phyloP scores from a whole-genome alignment of 1,140 invertebrate genomes.

The Drosophila micromelanica region DNA sequence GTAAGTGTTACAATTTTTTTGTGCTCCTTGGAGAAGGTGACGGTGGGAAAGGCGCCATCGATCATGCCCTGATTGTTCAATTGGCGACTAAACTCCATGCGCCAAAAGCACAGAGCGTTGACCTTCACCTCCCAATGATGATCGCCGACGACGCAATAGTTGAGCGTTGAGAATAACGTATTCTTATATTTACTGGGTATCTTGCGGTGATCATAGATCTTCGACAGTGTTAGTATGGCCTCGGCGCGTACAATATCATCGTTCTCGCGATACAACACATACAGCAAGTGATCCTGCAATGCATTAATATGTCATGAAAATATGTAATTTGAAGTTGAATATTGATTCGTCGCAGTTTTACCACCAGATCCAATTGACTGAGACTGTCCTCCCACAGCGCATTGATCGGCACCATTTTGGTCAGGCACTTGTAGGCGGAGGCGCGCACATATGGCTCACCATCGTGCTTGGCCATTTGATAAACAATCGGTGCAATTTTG shows the following conservation, averaged over 20 bases:
- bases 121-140: conserved; percentile 92
- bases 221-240: conserved; percentile 87
- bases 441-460: conserved; percentile 90
- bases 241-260: conserved; percentile 91
- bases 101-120: conserved; percentile 89
- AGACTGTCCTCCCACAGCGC: conserved; percentile 88
- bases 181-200: conserved; percentile 85
- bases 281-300: conserved; percentile 87
- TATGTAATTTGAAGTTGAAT: not conserved
- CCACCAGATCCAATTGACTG: conserved; percentile 87
- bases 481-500: conserved; percentile 87
- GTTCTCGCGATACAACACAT: conserved; percentile 87
- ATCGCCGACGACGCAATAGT: conserved; percentile 87
- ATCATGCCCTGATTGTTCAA: conserved; percentile 91
- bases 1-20: conserved; percentile 90
- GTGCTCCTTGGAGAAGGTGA: conserved; percentile 91
- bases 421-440: conserved; percentile 89
- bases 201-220: conserved; percentile 88
- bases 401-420: conserved; percentile 87
- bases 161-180: conserved; percentile 86
- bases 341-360: conserved; percentile 68
- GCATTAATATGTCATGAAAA: conserved; percentile 1
- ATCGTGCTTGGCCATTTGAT: conserved; percentile 88
- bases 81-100: conserved; percentile 87
- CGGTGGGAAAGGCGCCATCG: conserved; percentile 90